Base-by-base conservation (phyloP, 1,140 invertebrate genomes). In the Zaprionus capensis region DNA sequence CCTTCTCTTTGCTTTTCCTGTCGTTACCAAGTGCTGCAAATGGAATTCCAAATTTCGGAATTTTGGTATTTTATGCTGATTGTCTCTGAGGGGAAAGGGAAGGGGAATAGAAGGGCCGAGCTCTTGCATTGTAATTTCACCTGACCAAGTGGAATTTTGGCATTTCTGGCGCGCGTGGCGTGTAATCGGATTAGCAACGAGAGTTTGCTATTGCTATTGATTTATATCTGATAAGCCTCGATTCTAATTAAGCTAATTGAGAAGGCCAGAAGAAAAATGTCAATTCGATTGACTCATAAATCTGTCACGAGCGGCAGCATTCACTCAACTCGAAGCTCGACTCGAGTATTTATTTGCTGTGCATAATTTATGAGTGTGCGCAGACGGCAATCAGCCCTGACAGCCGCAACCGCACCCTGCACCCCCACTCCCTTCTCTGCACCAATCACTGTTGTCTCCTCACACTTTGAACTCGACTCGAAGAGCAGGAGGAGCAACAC, bases 231-330 rank as follows among this genome's bases (percentile, higher is more conserved):
- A 74, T 62, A 17, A 71, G 53, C 41, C 5, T n/a, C 9, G 6
- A 51, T 24, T 71, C 63, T 59, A 66, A 76, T 76, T 41, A 61
- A 63, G 38, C 38, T 67, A 72, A 61, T 56, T 63, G 57, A 46
- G 58, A 15, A 36, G 51, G 61, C 34, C 70, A 67, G n/a, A 22
- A 14, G 46, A 51, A 51, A 58, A 36, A 53, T 63, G 22, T 71
- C 64, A 56, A 61, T 59, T 71, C 34, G 36, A 15, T 76, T 59
- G 63, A 12, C 62, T 46, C 74, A 67, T 72, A 76, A 76, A 76
- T 61, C 68, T 76, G 55, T 65, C 24, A 51, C 20, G 7, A 24
- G n/a, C 59, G 36, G 28, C 57, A 3, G 41, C 67, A 70, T 31
- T 70, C 24, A 49, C 34, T 41, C 62, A 51, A 24, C 59, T 56